These are phyloP conservation scores for Gymnodraco acuticeps DNA, from an alignment of 2,797 vertebrate genomes.

Conservation along the genomic window DNA sequence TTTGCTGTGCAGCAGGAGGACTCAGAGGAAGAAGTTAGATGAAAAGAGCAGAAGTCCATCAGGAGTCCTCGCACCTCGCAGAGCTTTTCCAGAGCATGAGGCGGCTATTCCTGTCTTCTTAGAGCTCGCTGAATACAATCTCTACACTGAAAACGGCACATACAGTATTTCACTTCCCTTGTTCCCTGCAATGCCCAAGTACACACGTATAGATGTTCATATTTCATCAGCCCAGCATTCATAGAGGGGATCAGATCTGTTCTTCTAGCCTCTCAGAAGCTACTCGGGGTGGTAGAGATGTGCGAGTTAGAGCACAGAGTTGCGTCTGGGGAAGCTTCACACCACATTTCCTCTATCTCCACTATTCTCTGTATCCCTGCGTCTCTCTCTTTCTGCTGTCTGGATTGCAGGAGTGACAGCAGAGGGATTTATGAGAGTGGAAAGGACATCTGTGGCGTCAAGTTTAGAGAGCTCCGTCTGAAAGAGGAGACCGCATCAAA, in stretches of 20 bases:
- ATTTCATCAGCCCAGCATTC: constrained; percentile 57
- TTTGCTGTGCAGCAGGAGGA: constrained; percentile 47
- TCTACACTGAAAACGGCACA: constrained; percentile 32
- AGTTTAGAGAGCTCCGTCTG: constrained; percentile 61
- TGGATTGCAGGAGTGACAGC: constrained; percentile 56
- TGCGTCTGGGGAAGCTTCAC: constrained; percentile 38
- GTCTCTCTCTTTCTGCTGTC: constrained; percentile 23
- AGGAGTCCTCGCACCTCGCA: constrained; percentile 56
- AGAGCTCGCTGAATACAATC: constrained; percentile 28
- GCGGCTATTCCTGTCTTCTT: constrained; percentile 59
- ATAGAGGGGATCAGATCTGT: constrained; percentile 45
- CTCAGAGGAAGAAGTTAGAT: constrained; percentile 55
- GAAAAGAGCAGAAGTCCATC: constrained; percentile 64
- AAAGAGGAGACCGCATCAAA: constrained; percentile 56
- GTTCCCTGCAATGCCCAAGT: constrained; percentile 7
- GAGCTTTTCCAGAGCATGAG: constrained; percentile 50
- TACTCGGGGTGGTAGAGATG: constrained; percentile 45
- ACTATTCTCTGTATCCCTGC: neutral
- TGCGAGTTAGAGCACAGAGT: constrained; percentile 29
- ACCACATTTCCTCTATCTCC: constrained; percentile 33
- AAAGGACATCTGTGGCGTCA: constrained; percentile 46
- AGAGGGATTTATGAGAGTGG: constrained; percentile 43
- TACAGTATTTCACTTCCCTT: constrained; percentile 8
- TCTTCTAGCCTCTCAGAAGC: constrained; percentile 56
- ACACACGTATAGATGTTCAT: constrained; percentile 13